Evolutionary conservation across 2,113 vertebrate genomes (phyloP).

Genomic region (Pogona vitticeps): DNA sequence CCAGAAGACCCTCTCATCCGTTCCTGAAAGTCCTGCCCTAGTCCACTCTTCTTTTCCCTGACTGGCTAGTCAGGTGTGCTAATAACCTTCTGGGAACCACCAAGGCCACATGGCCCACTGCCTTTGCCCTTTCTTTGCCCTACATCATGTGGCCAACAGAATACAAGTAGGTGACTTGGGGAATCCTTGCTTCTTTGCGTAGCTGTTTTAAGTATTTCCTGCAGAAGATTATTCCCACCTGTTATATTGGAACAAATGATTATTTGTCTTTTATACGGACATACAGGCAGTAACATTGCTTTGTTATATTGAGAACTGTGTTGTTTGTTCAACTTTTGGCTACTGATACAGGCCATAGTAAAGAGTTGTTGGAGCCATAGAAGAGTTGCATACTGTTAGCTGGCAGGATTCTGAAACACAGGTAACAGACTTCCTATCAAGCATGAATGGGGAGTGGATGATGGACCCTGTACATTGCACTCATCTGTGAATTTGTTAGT

Average conservation of each 20-base stretch:
- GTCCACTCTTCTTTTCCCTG: too few relatives aligned
- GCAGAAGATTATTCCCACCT: conserved; percentile 33
- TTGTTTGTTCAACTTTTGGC: background rate
- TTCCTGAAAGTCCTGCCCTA: too few relatives aligned
- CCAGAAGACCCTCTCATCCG: too few relatives aligned
- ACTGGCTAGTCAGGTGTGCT: too few relatives aligned
- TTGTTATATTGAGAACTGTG: background rate
- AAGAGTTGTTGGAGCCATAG: background rate
- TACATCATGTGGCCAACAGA: too few relatives aligned
- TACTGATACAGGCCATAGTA: background rate
- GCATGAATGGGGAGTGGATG: background rate
- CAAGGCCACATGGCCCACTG: too few relatives aligned
- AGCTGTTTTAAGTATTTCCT: conserved; percentile 44
- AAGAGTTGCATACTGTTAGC: background rate
- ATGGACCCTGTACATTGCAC: background rate
- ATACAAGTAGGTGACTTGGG: too few relatives aligned
- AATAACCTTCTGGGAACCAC: too few relatives aligned
- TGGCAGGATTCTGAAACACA: background rate
- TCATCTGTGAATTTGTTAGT: background rate
- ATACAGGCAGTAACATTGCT: background rate
- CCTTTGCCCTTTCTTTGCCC: too few relatives aligned
- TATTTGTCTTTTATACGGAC: conserved; percentile 5
- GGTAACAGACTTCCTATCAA: background rate
- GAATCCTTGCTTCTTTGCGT: background rate
- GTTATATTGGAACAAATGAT: background rate